Evolutionary conservation across 2,113 vertebrate species (phyloP).

Genomic region (Antechinus flavipes): DNA sequence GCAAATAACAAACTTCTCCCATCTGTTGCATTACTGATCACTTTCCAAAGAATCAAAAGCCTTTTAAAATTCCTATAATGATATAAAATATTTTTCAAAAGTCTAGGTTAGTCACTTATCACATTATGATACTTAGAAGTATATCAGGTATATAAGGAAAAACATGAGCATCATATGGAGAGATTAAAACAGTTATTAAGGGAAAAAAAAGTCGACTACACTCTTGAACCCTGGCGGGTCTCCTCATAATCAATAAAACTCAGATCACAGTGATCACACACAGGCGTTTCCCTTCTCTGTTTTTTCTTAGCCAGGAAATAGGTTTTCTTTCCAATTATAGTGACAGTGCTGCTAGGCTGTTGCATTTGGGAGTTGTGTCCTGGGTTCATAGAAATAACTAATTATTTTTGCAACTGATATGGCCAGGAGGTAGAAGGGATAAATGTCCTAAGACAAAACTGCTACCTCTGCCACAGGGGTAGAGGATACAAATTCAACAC

Average conservation of each 20-base stretch:
- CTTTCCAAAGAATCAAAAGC: conserved; percentile 53
- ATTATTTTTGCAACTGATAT: not conserved
- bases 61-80: conserved; percentile 23
- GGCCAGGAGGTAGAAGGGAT: not conserved
- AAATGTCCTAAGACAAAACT: not conserved
- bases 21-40: conserved; percentile 57
- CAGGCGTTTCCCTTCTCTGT: not conserved
- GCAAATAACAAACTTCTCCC: conserved; percentile 70
- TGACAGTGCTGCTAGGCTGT: not conserved
- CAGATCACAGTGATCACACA: not conserved
- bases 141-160: not conserved
- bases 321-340: not conserved
- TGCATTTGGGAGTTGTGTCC: not conserved
- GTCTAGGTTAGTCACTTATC: not conserved
- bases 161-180: not conserved
- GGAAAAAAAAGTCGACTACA: rapidly evolving
- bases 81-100: not conserved
- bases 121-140: not conserved
- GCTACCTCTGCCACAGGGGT: not conserved
- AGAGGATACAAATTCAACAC: not conserved
- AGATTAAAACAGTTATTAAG: not conserved
- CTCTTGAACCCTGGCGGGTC: too few species aligned
- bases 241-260: not conserved
- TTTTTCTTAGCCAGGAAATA: not conserved
- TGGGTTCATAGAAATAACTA: not conserved